Percentiles rank a stretch among this genome's conserved stretches.
These are phyloP conservation scores for Progne subis DNA, from an alignment of 2,113 vertebrate species.

Conservation along the genomic window DNA sequence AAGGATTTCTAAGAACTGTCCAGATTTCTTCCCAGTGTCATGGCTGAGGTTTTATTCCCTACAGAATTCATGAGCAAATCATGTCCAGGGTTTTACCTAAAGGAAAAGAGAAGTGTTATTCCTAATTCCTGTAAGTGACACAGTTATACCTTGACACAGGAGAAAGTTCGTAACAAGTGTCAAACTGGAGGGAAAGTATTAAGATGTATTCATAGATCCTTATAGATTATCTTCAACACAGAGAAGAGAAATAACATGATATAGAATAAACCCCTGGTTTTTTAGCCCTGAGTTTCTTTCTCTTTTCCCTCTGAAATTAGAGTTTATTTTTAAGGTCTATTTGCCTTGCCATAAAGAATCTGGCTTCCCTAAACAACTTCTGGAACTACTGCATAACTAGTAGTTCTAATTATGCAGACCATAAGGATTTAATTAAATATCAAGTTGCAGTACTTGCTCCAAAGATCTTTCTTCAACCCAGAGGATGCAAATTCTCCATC, in stretches of 20 bases:
- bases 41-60: not conserved
- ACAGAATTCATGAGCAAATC: not conserved
- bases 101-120: not conserved
- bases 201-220: not conserved
- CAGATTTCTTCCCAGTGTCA: not conserved
- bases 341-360: not conserved
- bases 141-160: not conserved
- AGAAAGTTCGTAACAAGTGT: not conserved
- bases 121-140: not conserved
- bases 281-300: not conserved
- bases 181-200: not conserved
- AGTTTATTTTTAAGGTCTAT: not conserved
- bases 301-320: not conserved
- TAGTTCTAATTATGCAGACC: not conserved
- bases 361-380: not conserved
- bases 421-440: conserved; percentile 16
- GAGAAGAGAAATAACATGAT: not conserved
- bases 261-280: not conserved
- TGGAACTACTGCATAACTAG: not conserved
- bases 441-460: not conserved
- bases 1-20: not conserved
- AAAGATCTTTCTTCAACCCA: not conserved
- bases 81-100: not conserved
- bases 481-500: conserved; percentile 10
- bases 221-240: not conserved